phyloP scores from a whole-genome alignment of 2,113 vertebrate species.

The Aegotheles bennettii region DNA sequence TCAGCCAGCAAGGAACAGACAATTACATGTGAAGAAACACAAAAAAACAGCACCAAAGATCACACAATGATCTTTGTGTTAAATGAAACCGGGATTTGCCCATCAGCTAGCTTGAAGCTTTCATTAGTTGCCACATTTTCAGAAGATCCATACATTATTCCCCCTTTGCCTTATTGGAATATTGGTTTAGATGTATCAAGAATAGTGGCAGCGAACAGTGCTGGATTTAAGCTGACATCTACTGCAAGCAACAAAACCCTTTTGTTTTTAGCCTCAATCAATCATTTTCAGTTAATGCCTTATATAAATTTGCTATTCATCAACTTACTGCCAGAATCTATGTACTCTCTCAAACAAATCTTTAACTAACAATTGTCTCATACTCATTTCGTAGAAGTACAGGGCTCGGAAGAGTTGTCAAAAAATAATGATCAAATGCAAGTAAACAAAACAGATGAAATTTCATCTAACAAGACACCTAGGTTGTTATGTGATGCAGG shows the following conservation, averaged over 20 bases:
- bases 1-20: slow-evolving; percentile 53
- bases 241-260: neutral
- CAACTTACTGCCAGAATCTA: neutral
- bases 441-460: neutral
- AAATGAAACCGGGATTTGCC: neutral
- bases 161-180: neutral
- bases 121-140: neutral
- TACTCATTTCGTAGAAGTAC: neutral
- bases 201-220: neutral
- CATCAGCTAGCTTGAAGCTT: neutral
- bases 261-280: neutral
- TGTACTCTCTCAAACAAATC: neutral
- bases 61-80: neutral
- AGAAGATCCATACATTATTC: accelerated
- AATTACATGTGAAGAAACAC: neutral
- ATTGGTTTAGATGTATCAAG: neutral
- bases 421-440: neutral
- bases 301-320: neutral
- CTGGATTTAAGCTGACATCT: neutral
- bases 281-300: neutral
- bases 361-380: neutral
- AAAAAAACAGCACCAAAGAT: neutral
- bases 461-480: neutral
- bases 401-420: neutral
- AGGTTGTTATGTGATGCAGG: neutral